These are phyloP conservation scores for Proterorhinus semilunaris DNA, from an alignment of 2,113 vertebrate genomes.

Conservation along the genomic window DNA sequence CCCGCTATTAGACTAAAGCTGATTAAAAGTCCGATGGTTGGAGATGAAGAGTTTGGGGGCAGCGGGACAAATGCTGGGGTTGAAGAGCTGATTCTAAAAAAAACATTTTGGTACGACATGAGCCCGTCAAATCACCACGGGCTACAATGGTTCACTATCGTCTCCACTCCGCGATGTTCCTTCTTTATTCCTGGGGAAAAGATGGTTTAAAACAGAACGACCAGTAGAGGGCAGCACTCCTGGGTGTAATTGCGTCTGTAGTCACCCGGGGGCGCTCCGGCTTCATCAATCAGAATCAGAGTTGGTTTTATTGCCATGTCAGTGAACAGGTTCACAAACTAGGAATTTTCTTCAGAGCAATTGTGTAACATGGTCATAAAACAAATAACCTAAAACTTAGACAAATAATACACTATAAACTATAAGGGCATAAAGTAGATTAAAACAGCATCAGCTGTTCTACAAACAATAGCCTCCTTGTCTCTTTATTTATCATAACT, in stretches of 20 bases:
- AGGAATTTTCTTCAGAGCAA: too few relatives aligned
- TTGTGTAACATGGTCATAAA: too few relatives aligned
- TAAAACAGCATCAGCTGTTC: too few relatives aligned
- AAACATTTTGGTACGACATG: background rate
- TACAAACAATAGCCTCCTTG: too few relatives aligned
- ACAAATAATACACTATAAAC: too few relatives aligned
- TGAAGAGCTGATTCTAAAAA: background rate
- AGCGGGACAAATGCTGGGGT: too few relatives aligned
- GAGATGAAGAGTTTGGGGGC: background rate
- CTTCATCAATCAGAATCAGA: background rate
- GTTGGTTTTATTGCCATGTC: too few relatives aligned
- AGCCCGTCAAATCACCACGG: background rate
- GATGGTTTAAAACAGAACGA: conserved; percentile 14
- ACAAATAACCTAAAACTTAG: too few relatives aligned
- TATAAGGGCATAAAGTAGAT: too few relatives aligned
- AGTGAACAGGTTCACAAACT: too few relatives aligned
- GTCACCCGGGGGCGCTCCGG: conserved; percentile 26
- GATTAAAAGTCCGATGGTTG: conserved; percentile 28
- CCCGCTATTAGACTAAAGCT: conserved; percentile 4
- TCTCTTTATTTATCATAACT: too few relatives aligned
- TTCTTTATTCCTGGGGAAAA: conserved; percentile 33
- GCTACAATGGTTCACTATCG: conserved; percentile 11
- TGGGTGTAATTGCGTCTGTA: background rate
- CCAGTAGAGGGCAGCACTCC: conserved; percentile 62
- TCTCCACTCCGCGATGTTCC: conserved; percentile 27